Evolutionary conservation across 2,113 vertebrate genomes (phyloP), one percentile per base, ranked within the genome.

Genomic region (Pan troglodytes): DNA sequence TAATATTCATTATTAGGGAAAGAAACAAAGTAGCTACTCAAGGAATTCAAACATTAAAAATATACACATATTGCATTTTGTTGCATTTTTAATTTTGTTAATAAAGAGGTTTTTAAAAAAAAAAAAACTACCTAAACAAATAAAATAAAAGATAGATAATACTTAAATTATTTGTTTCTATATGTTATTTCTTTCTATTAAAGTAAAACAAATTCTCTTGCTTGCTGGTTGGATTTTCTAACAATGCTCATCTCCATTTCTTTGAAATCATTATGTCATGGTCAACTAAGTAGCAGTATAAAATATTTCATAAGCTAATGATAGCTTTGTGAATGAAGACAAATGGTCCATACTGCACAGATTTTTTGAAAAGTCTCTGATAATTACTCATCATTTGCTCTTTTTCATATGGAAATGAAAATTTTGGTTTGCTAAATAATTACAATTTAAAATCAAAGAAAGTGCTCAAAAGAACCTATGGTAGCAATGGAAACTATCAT

Each of bases 401-500:
- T 90, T 95, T 57, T 90, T 22, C 17, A 72, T 84, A 38, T 50
- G 57, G 18, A 95, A 94, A 81, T 90, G 55, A 95, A n/a, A 67
- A 92, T 61, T 95, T 88, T 94, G 59, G 25, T 35, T 96, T 91
- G 40, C 50, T 88, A 82, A 95, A 48, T 80, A 88, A 94, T 93
- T 55, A 35, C 13, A 91, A 72, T 50, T 91, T 93, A 88, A 82
- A 96, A 73, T 27, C 61, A 93, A 90, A 64, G 7, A 75, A 55
- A 87, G 32, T 59, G 9, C 4, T 93, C 43, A 38, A 93, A 93
- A 45, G 32, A 94, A 40, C 9, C 23, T 8, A 68, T 30, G 12
- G 5, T 22, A 27, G 59, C 43, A 78, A 72, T 55, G n/a, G 27
- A 35, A 92, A 59, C 79, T 52, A 85, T 48, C 52, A 43, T 45